These are phyloP conservation scores for Drosophila murphyi DNA, from an alignment of 1,140 invertebrate genomes.

Conservation along the genomic window DNA sequence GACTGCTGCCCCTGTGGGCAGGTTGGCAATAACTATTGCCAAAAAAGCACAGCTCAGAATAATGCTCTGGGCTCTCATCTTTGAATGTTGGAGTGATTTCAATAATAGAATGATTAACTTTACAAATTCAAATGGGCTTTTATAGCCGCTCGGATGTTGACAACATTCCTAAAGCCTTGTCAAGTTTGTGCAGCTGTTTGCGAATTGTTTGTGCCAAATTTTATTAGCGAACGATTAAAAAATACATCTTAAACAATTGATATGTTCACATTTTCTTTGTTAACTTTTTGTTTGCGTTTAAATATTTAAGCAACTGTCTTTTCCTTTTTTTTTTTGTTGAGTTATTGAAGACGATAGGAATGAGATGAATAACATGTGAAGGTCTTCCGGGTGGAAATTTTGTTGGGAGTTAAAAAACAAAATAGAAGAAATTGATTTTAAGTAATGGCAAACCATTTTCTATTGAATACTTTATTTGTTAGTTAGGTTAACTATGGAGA, in stretches of 20 bases:
- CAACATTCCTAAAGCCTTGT: background rate
- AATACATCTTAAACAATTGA: slow-evolving; percentile 1
- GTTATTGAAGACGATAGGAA: background rate
- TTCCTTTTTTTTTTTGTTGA: background rate
- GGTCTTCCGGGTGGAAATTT: background rate
- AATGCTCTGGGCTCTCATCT: background rate
- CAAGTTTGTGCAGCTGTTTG: slow-evolving; percentile 28
- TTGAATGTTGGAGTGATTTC: background rate
- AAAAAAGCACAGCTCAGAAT: slow-evolving; percentile 3
- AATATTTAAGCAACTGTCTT: slow-evolving; percentile 21
- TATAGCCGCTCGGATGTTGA: background rate
- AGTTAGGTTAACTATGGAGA: too few species aligned
- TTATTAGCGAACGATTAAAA: background rate
- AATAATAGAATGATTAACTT: slow-evolving; percentile 11
- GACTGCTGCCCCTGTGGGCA: slow-evolving; percentile 1
- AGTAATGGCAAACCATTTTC: too few species aligned
- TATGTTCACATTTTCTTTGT: background rate
- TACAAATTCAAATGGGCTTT: background rate
- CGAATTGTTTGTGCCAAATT: slow-evolving; percentile 9
- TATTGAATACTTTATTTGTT: too few species aligned
- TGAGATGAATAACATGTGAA: background rate
- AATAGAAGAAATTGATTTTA: too few species aligned
- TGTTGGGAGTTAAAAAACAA: too few species aligned
- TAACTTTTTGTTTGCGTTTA: background rate
- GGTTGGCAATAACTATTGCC: background rate